phyloP scores from a whole-genome alignment of 1,140 invertebrate species.

The Bursaphelenchus mucronatus region DNA sequence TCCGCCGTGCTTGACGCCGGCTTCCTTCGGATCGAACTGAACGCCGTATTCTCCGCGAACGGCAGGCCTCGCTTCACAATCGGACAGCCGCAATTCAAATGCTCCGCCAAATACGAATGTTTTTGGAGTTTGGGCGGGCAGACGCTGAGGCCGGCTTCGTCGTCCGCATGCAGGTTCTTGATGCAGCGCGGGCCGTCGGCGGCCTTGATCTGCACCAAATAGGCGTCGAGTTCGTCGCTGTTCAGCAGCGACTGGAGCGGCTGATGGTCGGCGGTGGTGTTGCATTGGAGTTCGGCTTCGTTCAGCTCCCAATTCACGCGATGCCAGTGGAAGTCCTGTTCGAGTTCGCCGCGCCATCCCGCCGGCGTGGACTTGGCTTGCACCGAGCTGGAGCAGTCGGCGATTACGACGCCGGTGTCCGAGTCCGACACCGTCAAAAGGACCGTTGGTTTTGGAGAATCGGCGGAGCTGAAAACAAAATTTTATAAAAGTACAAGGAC shows the following conservation, averaged over 20 bases:
- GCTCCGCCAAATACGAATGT: constrained; percentile 28
- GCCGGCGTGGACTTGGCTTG: neutral
- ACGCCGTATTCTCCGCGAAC: constrained; percentile 15
- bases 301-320: constrained; percentile 20
- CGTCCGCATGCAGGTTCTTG: constrained; percentile 32
- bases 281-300: constrained; percentile 13
- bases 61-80: constrained; percentile 4
- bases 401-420: constrained; percentile 34
- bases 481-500: no score
- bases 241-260: constrained; percentile 17
- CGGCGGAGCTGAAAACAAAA: constrained; percentile 32
- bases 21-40: constrained; percentile 2
- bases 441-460: constrained; percentile 30
- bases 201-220: constrained; percentile 9
- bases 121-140: constrained; percentile 43
- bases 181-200: constrained; percentile 39
- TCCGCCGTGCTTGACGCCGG: neutral
- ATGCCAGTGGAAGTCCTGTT: constrained; percentile 23
- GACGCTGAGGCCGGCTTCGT: constrained; percentile 27
- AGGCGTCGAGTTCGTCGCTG: constrained; percentile 3
- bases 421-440: constrained; percentile 40
- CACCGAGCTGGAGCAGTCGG: constrained; percentile 32
- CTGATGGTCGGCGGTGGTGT: constrained; percentile 9
- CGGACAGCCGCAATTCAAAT: constrained; percentile 44
- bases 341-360: constrained; percentile 14